phyloP scores from a whole-genome alignment of 2,888 invertebrate genomes.

The Fabriciana adippe region DNA sequence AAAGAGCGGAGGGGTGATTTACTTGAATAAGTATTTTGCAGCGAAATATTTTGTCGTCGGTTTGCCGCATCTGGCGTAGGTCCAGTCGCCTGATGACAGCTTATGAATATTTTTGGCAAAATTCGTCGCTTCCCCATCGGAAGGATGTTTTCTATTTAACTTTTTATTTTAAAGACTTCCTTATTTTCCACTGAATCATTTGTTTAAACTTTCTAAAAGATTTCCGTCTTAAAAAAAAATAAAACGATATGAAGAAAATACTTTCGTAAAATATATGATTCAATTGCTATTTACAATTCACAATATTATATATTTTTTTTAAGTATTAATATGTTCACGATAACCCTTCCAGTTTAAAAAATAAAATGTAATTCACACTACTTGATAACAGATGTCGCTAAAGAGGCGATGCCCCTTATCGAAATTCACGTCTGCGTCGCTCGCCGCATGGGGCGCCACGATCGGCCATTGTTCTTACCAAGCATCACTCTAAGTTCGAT shows the following conservation, averaged over 20 bases:
- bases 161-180: conserved; percentile 59
- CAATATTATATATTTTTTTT: not conserved
- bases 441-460: conserved; percentile 81
- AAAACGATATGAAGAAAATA: too few relatives aligned
- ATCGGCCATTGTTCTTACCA: conserved; percentile 73
- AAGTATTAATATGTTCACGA: conserved; percentile 21
- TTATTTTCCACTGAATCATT: conserved; percentile 30
- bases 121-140: conserved; percentile 67
- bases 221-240: too few relatives aligned
- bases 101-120: conserved; percentile 82
- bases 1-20: conserved; percentile 73
- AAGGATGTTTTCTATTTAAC: conserved; percentile 65
- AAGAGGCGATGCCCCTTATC: conserved; percentile 35
- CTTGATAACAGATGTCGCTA: conserved; percentile 75
- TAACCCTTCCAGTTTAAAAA: conserved; percentile 31
- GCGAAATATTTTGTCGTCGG: conserved; percentile 77
- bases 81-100: conserved; percentile 81
- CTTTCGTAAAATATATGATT: too few relatives aligned
- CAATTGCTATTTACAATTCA: too few relatives aligned
- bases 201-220: too few relatives aligned
- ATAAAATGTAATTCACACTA: conserved; percentile 56
- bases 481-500: conserved; percentile 75
- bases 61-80: conserved; percentile 77
- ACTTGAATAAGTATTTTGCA: conserved; percentile 76
- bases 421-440: conserved; percentile 44